A percentile compares a stretch with the other conserved stretches of the same genome.
These are phyloP conservation scores for Pseudochaenichthys georgianus DNA, from an alignment of 2,797 vertebrate species.

Conservation along the genomic window DNA sequence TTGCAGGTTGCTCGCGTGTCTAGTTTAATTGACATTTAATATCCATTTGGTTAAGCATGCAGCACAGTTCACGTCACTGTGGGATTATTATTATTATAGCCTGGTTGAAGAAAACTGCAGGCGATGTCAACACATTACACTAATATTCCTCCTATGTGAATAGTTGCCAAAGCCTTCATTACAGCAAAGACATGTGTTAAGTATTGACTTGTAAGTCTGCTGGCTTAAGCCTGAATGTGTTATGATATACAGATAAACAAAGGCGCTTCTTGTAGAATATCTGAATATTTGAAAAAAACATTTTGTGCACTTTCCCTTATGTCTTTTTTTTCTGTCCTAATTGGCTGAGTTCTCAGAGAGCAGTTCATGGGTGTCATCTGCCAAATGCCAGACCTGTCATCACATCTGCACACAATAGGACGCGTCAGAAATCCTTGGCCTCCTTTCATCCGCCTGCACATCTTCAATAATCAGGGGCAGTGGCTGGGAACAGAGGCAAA, in stretches of 20 bases:
- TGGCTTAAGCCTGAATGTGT: not conserved
- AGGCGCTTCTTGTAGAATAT: slow-evolving; percentile 16
- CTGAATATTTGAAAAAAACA: not conserved
- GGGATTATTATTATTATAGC: slow-evolving; percentile 18
- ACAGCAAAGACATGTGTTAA: slow-evolving; percentile 4
- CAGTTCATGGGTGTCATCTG: slow-evolving; percentile 51
- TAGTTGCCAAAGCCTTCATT: slow-evolving; percentile 23
- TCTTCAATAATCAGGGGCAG: slow-evolving; percentile 79
- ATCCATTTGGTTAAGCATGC: slow-evolving; percentile 18
- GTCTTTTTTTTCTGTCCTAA: slow-evolving; percentile 19
- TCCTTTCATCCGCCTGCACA: slow-evolving; percentile 67
- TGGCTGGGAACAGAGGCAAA: slow-evolving; percentile 71
- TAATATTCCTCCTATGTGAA: not conserved
- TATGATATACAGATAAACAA: slow-evolving; percentile 10
- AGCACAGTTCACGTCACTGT: slow-evolving; percentile 14
- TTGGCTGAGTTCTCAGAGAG: slow-evolving; percentile 27
- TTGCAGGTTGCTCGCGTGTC: slow-evolving; percentile 38
- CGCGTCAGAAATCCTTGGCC: slow-evolving; percentile 56
- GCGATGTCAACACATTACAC: not conserved
- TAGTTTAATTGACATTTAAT: slow-evolving; percentile 56
- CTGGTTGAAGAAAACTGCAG: slow-evolving; percentile 8
- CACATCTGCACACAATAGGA: slow-evolving; percentile 67
- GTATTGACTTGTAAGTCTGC: slow-evolving; percentile 21
- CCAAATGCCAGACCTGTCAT: slow-evolving; percentile 63
- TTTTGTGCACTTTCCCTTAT: not conserved